Base-by-base conservation (phyloP, 2,888 invertebrate species). In the Callyntrura sp. region DNA sequence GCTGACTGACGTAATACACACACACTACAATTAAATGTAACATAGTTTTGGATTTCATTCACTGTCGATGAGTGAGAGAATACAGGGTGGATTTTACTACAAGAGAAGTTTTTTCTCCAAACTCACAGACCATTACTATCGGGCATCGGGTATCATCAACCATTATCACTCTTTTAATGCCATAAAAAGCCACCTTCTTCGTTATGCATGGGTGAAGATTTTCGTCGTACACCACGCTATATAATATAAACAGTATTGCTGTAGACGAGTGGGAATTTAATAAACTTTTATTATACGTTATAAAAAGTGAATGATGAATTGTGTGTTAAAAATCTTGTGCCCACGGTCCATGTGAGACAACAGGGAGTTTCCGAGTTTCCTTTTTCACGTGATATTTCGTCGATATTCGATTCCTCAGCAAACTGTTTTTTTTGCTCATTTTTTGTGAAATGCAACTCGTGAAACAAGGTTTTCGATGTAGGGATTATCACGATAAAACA, bases 1-100 rank as follows among this genome's bases (percentile, higher is more conserved):
- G 17, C 23, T n/a, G n/a, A n/a, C n/a, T 20, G 55, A 14, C 6
- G 35, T 35, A 35, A 35, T 45, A 23, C 51, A 70, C n/a, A 35
- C 6, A 35, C 35, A 6, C 12, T 51, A 14, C 28, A 70, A 14
- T 51, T 68, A 84, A 70, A 35, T 35, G 35, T 62, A 51, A 43
- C 20, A 73, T 73, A 76, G 85, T 60, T 85, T 76, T 70, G 57
- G 85, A 73, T 85, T 85, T 57, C 85, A 73, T 57, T 79, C n/a
- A 79, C 14, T 68, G 73, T 9, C 23, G 48, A 76, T 76, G 70
- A 76, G 20, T 76, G 73, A 76, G 48, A 48, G 20, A 73, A 23
- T 73, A 17, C 78, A 78, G 25, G 8, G 23, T 6, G 55, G 9
- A n/a, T 51, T 51, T 51, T 14, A 5, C 9, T 62, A 9, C 25